These are phyloP conservation scores for Sigmodon hispidus DNA, from an alignment of 2,113 vertebrate species.

Conservation along the genomic window DNA sequence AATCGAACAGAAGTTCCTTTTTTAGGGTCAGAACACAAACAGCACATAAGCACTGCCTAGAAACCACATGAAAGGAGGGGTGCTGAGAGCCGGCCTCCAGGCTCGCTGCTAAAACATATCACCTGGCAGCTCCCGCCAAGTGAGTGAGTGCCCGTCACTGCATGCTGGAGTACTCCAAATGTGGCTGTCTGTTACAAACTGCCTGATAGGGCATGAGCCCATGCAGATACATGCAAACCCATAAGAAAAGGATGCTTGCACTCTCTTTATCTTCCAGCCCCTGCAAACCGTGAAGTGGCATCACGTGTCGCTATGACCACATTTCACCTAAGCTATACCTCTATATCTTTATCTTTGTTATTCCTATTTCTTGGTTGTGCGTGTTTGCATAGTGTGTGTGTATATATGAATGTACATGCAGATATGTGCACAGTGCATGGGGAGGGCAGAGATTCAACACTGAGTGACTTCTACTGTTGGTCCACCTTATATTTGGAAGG, in stretches of 20 bases:
- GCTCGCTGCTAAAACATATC: not conserved
- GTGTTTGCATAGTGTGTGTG: not conserved
- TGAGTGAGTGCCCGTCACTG: not conserved
- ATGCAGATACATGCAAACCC: not conserved
- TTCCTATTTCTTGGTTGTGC: not conserved
- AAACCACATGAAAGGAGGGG: slow-evolving; percentile 18
- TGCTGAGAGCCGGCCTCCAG: not conserved
- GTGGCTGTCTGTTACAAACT: not conserved
- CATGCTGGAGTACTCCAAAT: not conserved
- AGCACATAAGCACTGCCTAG: not conserved
- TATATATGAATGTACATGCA: too few relatives aligned
- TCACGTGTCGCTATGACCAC: not conserved
- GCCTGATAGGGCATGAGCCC: not conserved
- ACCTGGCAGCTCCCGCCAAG: not conserved
- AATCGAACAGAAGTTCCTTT: slow-evolving; percentile 42
- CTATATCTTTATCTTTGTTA: not conserved
- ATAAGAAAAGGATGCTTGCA: not conserved
- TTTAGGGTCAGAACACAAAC: slow-evolving; percentile 23
- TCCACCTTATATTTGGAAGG: not conserved
- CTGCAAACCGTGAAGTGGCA: not conserved
- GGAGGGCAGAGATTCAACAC: not conserved
- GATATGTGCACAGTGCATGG: not conserved
- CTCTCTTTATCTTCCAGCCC: not conserved
- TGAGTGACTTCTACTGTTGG: not conserved
- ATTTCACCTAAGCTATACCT: not conserved